Base-by-base conservation (phyloP, 2,113 vertebrate genomes). In the Nesogale talazaci region DNA sequence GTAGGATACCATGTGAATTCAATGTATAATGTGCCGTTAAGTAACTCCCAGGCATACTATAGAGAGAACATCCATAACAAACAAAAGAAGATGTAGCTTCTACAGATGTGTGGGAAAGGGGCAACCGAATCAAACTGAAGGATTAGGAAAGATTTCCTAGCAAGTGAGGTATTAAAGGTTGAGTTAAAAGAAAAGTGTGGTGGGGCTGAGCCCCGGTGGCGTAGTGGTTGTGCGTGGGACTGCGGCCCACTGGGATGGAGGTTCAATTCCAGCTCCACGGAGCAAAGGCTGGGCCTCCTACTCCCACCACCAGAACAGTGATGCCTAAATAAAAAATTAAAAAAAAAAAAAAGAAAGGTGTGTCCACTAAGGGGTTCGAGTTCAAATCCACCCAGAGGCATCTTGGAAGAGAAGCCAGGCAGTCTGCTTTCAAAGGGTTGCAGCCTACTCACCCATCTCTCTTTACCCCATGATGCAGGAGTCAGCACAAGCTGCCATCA, bases 141-240 rank as follows among this genome's bases (percentile, higher is more conserved):
- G 52, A 40, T 87, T 75, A 80, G 75, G 69, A 56, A 75, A 95
- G n/a, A 42, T 85, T 93, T 77, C 69, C 81, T 34, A 3, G 59
- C 31, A 93, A 88, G n/a, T 36, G 29, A 63, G n/a, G 20, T 6
- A 12, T n/a, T 34, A 17, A 10, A 20, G n/a, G n/a, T 15, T n/a
- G 6, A 20, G 34, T 11, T 34, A 23, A 70, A 19, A 16, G 6
- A 20, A 6, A 2, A 6, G n/a, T n/a, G n/a, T n/a, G n/a, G n/a
- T n/a, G n/a, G n/a, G n/a, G n/a, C n/a, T n/a, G n/a, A n/a, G n/a
- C n/a, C n/a, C n/a, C n/a, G n/a, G n/a, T n/a, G n/a, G n/a, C n/a
- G n/a, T n/a, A n/a, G n/a, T n/a, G n/a, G n/a, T n/a, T n/a, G n/a
- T n/a, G n/a, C n/a, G n/a, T n/a, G n/a, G n/a, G n/a, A n/a, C n/a